A percentile compares a stretch with the other conserved stretches of the same genome.
Conservation (phyloP, 2,797 vertebrate genomes). For the Rhabdomys pumilio region DNA sequence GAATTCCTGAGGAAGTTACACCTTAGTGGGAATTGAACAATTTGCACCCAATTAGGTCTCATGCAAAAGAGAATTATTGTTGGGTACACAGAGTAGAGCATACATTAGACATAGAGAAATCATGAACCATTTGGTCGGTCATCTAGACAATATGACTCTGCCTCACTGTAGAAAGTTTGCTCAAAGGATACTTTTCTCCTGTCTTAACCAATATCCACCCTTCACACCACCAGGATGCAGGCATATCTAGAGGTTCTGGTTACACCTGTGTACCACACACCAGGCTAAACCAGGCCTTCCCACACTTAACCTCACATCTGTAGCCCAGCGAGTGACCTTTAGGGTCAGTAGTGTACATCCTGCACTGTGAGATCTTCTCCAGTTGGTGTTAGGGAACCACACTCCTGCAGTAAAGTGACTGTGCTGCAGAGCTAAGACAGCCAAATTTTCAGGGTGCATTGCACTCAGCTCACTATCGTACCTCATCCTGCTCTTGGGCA, state of each 20-base stretch:
- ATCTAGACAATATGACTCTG: neutral
- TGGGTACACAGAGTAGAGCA: constrained; percentile 59
- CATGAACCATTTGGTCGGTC: neutral
- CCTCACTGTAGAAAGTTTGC: constrained; percentile 23
- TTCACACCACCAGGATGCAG: neutral
- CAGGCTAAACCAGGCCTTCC: neutral
- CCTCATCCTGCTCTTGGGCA: neutral
- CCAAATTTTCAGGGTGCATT: neutral
- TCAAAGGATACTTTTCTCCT: constrained; percentile 44
- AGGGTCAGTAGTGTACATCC: neutral
- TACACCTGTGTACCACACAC: accelerated
- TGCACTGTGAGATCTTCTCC: neutral
- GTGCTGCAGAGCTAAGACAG: neutral
- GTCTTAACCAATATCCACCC: neutral
- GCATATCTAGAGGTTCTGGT: neutral
- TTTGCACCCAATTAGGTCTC: constrained; percentile 57
- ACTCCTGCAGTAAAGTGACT: neutral
- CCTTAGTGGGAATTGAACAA: constrained; percentile 59
- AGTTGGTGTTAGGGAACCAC: neutral
- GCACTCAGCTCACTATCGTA: neutral
- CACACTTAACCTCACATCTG: neutral
- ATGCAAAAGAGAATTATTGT: constrained; percentile 51
- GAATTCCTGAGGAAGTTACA: constrained; percentile 63
- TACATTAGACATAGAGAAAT: constrained; percentile 57
- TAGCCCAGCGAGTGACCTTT: neutral